Evolutionary conservation across 2,888 invertebrate genomes (phyloP), one percentile per base, ranked within the genome.

Genomic region (Pyrocoelia pectoralis): DNA sequence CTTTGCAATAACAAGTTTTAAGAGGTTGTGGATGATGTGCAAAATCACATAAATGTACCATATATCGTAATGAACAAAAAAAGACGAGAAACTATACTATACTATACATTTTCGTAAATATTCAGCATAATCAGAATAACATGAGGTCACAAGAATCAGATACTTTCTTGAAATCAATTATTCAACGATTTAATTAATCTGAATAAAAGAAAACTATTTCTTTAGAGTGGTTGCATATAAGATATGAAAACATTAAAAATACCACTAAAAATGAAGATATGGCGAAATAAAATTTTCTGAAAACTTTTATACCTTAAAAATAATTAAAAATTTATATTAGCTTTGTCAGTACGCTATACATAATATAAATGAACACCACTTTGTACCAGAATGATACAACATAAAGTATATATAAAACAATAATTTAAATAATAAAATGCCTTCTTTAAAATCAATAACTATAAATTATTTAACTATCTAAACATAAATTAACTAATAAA

Each of bases 401-500:
- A 56, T 55, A 54, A 63, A 52, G 19, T 58, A 28, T 53, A 52
- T 38, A 58, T 53, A 63, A 63, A 63, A 63, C 57, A 62, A 62
- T 57, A 62, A 58, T 41, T 58, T 51, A 53, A 51, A 56, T 56
- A 61, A 61, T 56, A 62, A 63, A 63, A 63, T 63, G 63, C 58
- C 57, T 51, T 56, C 29, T 63, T 57, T 63, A 58, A 63, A 63
- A 63, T 48, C 63, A 55, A 46, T 62, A 53, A 57, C 58, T 63
- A 58, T 53, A 69, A 66, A 68, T 66, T 63, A 58, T 60, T 68
- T 64, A 68, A 64, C 65, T 69, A 70, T 48, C 70, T 71, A 73
- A 73, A 71, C 68, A 75, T 75, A 76, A 74, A 76, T 76, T 74
- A 76, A 76, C 74, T 76, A 74, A 77, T 74, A 76, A 73, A 75